Base-by-base conservation (phyloP, 2,113 vertebrate species). In the Saguinus imperator region DNA sequence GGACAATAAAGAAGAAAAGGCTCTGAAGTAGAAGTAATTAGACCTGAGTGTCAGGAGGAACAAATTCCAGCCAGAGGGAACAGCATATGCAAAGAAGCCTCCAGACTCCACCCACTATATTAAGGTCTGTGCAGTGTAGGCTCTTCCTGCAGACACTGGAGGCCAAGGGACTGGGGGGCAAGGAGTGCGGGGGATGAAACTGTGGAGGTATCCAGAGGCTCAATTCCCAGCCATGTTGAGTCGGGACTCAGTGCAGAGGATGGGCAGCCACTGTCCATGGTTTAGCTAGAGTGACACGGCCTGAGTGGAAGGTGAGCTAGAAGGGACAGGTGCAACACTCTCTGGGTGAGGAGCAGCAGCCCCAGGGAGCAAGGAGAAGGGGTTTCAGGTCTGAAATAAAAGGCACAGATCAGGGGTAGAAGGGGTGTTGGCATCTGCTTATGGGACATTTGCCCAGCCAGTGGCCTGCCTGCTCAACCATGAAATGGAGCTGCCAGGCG, bases 221-320 rank as follows among this genome's bases (percentile, higher is more conserved):
- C 5, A 6, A 11, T 1, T 1, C 0, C 5, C 12, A 11, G 73
- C 40, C 68, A 27, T 27, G 45, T 37, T 27, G 27, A 32, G 32
- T 37, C 37, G 29, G 58, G 48, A 50, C 43, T 87, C 35, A 18
- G 13, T 25, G 66, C 43, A 77, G 32, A 84, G 25, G 73, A 48
- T 29, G 29, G 14, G 35, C 11, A 35, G 48, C 18, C 32, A 4
- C 20, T 7, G 43, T 25, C 9, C 12, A 1, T 0, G 7, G 17
- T 45, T 35, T 4, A 35, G 57, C 50, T n/a, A 4, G 27, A 37
- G 45, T 75, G 32, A 11, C 8, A 1, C 2, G 35, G 43, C 52
- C 75, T 35, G 50, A 23, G 5, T 18, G 52, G 17, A 66, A 43
- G 40, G 29, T 23, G 52, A 25, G 6, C 61, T 8, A 1, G 55